Conservation (phyloP, 1,140 invertebrate species). For the Octopus bimaculoides region DNA sequence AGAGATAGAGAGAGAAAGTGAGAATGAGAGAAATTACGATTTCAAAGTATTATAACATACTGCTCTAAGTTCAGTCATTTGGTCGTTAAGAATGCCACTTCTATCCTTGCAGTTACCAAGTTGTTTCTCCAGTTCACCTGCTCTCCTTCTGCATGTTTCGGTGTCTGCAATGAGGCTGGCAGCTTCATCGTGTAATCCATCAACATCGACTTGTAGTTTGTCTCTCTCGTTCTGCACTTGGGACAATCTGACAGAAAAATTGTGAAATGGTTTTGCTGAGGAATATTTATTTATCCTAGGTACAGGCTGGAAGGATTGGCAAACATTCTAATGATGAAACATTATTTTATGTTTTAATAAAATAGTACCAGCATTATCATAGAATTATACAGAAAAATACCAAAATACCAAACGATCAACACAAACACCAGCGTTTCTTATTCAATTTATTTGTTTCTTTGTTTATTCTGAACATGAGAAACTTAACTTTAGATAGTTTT, state of each 20-base stretch:
- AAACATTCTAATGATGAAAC: background rate
- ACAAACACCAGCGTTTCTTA: no score
- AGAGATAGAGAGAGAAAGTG: no score
- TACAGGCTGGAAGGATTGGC: conserved; percentile 14
- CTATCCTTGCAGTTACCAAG: background rate
- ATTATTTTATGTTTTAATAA: no score
- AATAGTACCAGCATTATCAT: no score
- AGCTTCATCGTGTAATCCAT: background rate
- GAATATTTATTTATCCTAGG: conserved; percentile 18
- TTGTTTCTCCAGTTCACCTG: background rate
- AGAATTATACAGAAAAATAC: no score
- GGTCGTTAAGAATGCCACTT: background rate
- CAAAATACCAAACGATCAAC: no score
- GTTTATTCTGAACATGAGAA: no score
- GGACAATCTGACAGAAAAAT: conserved; percentile 5
- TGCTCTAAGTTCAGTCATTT: background rate
- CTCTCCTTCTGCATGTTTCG: conserved; percentile 12
- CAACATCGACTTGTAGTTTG: background rate
- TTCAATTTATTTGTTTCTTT: no score
- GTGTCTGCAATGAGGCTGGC: conserved; percentile 12
- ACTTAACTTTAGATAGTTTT: no score
- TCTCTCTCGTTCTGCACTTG: conserved; percentile 17
- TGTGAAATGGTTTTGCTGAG: background rate
- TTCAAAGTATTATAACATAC: no score
- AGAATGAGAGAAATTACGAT: no score